Evolutionary conservation across 1,140 invertebrate genomes (phyloP).

Genomic region (Cherax quadricarinatus): DNA sequence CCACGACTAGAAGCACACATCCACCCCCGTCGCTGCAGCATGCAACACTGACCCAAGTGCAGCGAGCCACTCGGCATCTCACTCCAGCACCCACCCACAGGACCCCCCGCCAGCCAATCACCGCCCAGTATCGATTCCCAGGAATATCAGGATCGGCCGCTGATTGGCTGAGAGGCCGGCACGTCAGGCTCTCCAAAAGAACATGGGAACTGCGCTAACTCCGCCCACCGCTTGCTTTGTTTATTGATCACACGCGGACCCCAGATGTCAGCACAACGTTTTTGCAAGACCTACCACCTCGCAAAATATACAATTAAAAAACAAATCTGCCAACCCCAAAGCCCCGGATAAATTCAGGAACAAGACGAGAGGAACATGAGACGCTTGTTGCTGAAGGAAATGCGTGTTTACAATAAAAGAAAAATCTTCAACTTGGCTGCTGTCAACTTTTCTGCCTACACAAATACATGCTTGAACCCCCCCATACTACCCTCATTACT

Average conservation of each 20-base stretch:
- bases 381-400: no score
- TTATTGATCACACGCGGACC: slow-evolving; percentile 31
- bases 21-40: background rate
- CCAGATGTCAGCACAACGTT: slow-evolving; percentile 10
- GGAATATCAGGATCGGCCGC: slow-evolving; percentile 1
- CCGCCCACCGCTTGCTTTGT: slow-evolving; percentile 22
- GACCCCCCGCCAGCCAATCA: slow-evolving; percentile 15
- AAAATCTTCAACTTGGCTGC: no score
- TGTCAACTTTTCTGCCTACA: no score
- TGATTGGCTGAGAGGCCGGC: background rate
- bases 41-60: slow-evolving; percentile 20
- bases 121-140: slow-evolving; percentile 28
- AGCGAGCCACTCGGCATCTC: slow-evolving; percentile 15
- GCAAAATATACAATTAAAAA: no score
- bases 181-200: slow-evolving; percentile 9
- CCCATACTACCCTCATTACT: no score
- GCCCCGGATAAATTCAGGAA: no score
- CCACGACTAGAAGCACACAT: background rate
- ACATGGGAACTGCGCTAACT: slow-evolving; percentile 43
- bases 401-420: no score
- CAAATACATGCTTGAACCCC: no score
- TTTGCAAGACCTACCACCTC: no score
- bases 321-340: no score
- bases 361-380: no score
- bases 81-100: slow-evolving; percentile 2